These are phyloP conservation scores for Tyria jacobaeae DNA, from an alignment of 2,888 invertebrate genomes.

Conservation along the genomic window DNA sequence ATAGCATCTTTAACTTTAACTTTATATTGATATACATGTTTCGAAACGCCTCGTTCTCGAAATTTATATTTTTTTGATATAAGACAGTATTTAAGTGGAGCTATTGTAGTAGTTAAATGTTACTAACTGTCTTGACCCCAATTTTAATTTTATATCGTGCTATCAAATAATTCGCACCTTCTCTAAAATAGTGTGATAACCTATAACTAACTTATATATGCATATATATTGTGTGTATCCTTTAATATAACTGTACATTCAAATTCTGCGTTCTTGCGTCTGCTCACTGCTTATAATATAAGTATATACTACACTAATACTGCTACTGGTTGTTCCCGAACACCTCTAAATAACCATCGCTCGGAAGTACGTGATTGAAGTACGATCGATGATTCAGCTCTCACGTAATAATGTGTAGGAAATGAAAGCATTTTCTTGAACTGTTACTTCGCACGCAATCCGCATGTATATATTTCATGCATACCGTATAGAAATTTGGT, in stretches of 20 bases:
- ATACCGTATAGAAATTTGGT: neutral
- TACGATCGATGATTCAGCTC: constrained; percentile 23
- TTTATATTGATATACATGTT: too few relatives aligned
- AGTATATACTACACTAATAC: constrained; percentile 57
- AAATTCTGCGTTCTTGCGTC: constrained; percentile 33
- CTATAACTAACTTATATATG: neutral
- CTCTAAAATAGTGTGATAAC: too few relatives aligned
- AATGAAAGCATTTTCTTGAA: constrained; percentile 39
- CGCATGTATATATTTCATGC: constrained; percentile 3
- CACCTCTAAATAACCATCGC: constrained; percentile 45
- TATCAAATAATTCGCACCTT: too few relatives aligned
- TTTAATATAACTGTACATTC: neutral
- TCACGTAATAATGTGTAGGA: constrained; percentile 36
- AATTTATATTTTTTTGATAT: too few relatives aligned
- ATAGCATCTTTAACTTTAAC: too few relatives aligned
- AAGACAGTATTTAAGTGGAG: too few relatives aligned
- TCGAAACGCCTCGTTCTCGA: too few relatives aligned
- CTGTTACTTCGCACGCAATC: constrained; percentile 39
- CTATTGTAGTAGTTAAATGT: too few relatives aligned
- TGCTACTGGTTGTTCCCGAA: constrained; percentile 58
- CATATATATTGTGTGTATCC: neutral
- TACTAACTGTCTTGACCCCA: too few relatives aligned
- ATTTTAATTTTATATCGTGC: too few relatives aligned
- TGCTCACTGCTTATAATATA: constrained; percentile 54
- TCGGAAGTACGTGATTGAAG: constrained; percentile 38